Conservation (phyloP, 1,140 invertebrate genomes). For the Lepidurus arcticus region DNA sequence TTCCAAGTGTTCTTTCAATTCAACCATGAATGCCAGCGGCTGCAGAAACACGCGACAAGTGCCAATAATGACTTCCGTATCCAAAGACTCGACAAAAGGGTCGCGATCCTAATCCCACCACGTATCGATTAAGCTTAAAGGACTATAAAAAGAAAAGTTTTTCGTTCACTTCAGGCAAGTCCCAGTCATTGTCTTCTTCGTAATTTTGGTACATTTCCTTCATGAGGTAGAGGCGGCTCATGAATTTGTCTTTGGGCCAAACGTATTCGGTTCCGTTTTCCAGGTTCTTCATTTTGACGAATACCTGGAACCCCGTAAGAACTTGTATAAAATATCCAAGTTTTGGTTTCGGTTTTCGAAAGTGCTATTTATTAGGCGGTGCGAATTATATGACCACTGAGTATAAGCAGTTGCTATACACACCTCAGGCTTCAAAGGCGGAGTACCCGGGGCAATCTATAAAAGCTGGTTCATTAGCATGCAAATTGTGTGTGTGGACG, state of each 20-base stretch:
- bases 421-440: slow-evolving; percentile 13
- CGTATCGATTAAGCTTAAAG: background rate
- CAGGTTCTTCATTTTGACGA: slow-evolving; percentile 53
- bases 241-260: slow-evolving; percentile 54
- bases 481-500: background rate
- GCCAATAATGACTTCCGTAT: slow-evolving; percentile 55
- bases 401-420: background rate
- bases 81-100: slow-evolving; percentile 55
- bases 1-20: slow-evolving; percentile 53
- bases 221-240: slow-evolving; percentile 56
- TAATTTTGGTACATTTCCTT: slow-evolving; percentile 58
- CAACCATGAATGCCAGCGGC: slow-evolving; percentile 51
- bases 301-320: slow-evolving; percentile 46
- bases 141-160: background rate
- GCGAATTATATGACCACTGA: background rate
- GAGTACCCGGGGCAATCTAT: background rate
- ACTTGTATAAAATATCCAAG: background rate
- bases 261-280: slow-evolving; percentile 54
- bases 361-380: background rate
- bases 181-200: slow-evolving; percentile 52
- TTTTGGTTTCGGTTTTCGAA: background rate
- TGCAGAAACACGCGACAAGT: slow-evolving; percentile 53
- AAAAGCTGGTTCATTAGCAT: slow-evolving; percentile 18
- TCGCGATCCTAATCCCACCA: slow-evolving; percentile 49
- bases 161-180: slow-evolving; percentile 49